These are phyloP conservation scores for Gavialis gangeticus DNA, from an alignment of 2,113 vertebrate species.

Conservation along the genomic window DNA sequence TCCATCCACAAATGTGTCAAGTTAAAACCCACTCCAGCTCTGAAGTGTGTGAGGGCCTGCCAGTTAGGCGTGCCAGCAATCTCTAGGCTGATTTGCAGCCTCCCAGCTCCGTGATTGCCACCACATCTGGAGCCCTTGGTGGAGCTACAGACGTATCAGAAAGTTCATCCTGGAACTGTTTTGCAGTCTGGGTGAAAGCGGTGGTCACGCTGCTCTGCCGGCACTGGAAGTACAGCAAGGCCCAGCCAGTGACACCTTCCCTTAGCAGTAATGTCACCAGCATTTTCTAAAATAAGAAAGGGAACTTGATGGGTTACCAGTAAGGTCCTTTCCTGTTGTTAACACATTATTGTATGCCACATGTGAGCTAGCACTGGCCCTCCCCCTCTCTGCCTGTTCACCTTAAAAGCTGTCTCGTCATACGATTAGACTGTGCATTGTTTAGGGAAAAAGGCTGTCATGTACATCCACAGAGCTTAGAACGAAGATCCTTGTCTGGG, in stretches of 20 bases:
- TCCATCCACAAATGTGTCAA: fast-evolving
- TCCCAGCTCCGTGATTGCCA: neutral
- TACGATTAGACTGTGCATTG: neutral
- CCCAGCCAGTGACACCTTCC: too few relatives aligned
- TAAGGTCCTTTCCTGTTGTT: too few relatives aligned
- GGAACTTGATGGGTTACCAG: too few relatives aligned
- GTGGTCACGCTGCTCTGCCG: neutral
- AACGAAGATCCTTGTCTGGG: neutral
- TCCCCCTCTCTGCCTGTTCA: neutral
- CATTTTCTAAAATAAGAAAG: too few relatives aligned
- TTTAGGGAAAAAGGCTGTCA: neutral
- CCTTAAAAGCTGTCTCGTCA: neutral
- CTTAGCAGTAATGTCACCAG: too few relatives aligned
- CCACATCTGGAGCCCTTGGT: neutral
- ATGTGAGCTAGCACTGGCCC: neutral
- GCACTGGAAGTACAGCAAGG: too few relatives aligned
- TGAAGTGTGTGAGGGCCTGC: fast-evolving
- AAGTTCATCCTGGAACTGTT: neutral
- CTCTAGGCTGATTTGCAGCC: neutral
- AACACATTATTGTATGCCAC: neutral
- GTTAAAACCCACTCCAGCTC: neutral
- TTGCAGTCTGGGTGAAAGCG: neutral
- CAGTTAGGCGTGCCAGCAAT: neutral
- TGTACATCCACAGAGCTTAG: neutral
- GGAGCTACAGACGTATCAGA: neutral